A percentile compares a stretch with the other conserved stretches of the same genome.
phyloP scores from a whole-genome alignment of 2,113 vertebrate species.

The Campylomormyrus tamandua region DNA sequence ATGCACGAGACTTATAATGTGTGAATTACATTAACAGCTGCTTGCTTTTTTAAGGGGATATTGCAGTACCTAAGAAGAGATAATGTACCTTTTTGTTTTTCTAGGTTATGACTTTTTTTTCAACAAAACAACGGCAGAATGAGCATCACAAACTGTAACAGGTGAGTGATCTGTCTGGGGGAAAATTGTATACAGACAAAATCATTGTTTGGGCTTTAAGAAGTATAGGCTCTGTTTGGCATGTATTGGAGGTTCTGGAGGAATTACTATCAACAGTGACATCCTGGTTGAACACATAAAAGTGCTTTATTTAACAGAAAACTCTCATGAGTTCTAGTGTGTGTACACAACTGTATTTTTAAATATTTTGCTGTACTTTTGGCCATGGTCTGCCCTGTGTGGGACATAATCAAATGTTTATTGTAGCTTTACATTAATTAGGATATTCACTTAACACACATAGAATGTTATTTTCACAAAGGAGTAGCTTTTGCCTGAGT shows the following conservation, averaged over 20 bases:
- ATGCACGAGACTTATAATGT: neutral
- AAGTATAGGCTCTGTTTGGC: neutral
- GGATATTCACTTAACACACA: neutral
- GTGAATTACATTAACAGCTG: neutral
- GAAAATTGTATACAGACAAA: neutral
- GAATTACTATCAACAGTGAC: neutral
- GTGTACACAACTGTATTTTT: neutral
- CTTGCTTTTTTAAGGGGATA: neutral
- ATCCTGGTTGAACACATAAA: neutral
- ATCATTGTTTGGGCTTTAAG: neutral
- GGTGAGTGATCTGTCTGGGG: slow-evolving; percentile 38
- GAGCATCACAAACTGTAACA: slow-evolving; percentile 40
- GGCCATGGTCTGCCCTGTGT: neutral
- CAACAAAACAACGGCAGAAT: slow-evolving; percentile 39
- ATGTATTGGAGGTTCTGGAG: neutral
- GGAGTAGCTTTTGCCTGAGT: neutral
- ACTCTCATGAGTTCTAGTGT: neutral
- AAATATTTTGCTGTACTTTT: neutral
- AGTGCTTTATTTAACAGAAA: neutral
- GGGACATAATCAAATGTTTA: neutral
- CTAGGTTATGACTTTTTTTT: slow-evolving; percentile 42
- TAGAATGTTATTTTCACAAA: neutral
- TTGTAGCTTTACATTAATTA: neutral
- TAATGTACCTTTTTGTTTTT: neutral
- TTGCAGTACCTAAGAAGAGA: neutral